A percentile compares a stretch with the other conserved stretches of the same genome.
Conservation (phyloP, 1,140 invertebrate species). For the Danaus plexippus region DNA sequence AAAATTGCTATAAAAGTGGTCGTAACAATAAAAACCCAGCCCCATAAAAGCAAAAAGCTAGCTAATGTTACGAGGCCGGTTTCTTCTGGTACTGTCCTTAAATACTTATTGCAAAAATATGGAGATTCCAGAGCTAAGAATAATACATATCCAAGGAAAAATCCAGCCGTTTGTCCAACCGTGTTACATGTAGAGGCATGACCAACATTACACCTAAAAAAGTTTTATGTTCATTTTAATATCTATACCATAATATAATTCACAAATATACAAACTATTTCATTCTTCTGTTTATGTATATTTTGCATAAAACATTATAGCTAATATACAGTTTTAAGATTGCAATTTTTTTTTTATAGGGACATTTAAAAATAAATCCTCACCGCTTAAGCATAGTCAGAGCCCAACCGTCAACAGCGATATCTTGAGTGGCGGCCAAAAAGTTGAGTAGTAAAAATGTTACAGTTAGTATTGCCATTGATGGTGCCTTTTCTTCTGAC, state of each 20-base stretch:
- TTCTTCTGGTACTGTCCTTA: constrained; percentile 80
- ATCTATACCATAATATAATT: too few species aligned
- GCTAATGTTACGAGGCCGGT: constrained; percentile 88
- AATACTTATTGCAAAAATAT: constrained; percentile 95
- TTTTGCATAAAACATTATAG: too few species aligned
- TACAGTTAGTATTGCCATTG: constrained; percentile 85
- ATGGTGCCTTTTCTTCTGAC: constrained; percentile 76
- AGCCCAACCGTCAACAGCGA: constrained; percentile 99
- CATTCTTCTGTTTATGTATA: too few species aligned
- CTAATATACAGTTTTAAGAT: too few species aligned
- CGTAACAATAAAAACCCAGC: constrained; percentile 89
- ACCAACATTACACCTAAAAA: constrained; percentile 90
- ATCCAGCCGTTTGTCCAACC: constrained; percentile 98
- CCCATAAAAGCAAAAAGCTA: constrained; percentile 97
- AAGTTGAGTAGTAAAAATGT: constrained; percentile 96
- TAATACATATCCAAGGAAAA: constrained; percentile 97
- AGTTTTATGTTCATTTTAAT: neutral
- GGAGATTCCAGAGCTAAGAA: constrained; percentile 98
- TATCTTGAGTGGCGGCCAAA: constrained; percentile 98
- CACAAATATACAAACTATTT: too few species aligned
- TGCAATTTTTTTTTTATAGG: too few species aligned
- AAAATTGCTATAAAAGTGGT: constrained; percentile 93
- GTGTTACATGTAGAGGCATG: constrained; percentile 99
- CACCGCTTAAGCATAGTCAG: constrained; percentile 97
- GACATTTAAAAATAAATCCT: constrained; percentile 7